Evolutionary conservation across 2,888 invertebrate species (phyloP), one percentile per base, ranked within the genome.

Genomic region (Pachliopta kotzebuea): DNA sequence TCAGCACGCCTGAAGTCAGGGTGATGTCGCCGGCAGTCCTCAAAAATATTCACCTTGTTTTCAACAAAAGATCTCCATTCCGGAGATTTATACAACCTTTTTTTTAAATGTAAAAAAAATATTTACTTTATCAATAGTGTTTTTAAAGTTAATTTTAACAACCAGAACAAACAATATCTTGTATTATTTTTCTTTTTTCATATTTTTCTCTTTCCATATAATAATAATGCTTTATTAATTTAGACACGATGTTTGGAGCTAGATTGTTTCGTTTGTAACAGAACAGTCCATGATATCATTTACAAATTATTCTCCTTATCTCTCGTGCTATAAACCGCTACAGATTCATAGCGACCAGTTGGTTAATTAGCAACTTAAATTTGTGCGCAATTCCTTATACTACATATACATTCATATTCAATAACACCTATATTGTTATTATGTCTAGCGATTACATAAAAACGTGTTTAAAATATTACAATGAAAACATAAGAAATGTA

Each of bases 271-370:
- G 70, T 70, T 62, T 61, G 60, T 45, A 45, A 45, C 18, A 4
- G n/a, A 45, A 42, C 18, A 4, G 42, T 20, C 63, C 70, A 78
- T 85, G 85, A 85, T 81, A 78, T 84, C 84, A 85, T 83, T 75
- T 72, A 76, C 70, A 75, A 79, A 78, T 77, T 75, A 75, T 74
- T 74, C 76, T 65, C 68, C 37, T 77, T 76, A 79, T 82, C 83
- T 77, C 73, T 72, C 72, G 65, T 62, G 60, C 64, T 65, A 68
- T 64, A 69, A 69, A 68, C 70, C 62, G 17, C 60, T 42, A 50
- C 21, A 50, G 63, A 55, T 62, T 42, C 56, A 21, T 45, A 4
- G 20, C 42, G 24, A 21, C 21, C 29, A 11, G 56, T 63, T 37
- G 31, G 17, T 49, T 49, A 52, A 42, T 53, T 65, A 54, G 66